These are phyloP conservation scores for Staurois parvus DNA, from an alignment of 2,797 vertebrate genomes.

Conservation along the genomic window DNA sequence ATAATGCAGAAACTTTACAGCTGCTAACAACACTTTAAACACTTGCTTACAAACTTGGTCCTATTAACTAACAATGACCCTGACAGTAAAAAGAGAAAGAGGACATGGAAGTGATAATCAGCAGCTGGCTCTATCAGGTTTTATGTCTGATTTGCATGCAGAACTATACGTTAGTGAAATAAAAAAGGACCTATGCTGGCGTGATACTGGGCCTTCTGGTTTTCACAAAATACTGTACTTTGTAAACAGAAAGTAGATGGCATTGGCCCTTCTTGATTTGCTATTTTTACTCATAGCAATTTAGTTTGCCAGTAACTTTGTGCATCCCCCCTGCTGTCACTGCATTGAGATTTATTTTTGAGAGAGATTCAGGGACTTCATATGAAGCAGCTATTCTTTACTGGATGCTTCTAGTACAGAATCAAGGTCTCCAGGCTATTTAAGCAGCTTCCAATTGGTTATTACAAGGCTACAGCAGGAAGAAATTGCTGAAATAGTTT, in stretches of 20 bases:
- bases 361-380: slow-evolving; percentile 24
- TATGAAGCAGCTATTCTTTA: slow-evolving; percentile 19
- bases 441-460: not conserved
- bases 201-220: slow-evolving; percentile 12
- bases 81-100: not conserved
- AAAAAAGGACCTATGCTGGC: not conserved
- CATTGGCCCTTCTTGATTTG: slow-evolving; percentile 43
- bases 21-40: slow-evolving; percentile 36
- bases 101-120: not conserved
- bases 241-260: slow-evolving; percentile 27
- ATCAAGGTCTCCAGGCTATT: not conserved
- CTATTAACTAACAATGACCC: slow-evolving; percentile 28
- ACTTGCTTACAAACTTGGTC: slow-evolving; percentile 11
- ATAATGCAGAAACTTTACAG: slow-evolving; percentile 52
- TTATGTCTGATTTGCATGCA: not conserved
- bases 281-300: slow-evolving; percentile 60
- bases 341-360: slow-evolving; percentile 41
- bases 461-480: not conserved
- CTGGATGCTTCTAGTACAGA: not conserved
- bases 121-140: not conserved
- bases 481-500: too few relatives aligned
- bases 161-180: not conserved
- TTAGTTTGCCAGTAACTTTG: slow-evolving; percentile 50
- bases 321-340: slow-evolving; percentile 49
- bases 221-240: slow-evolving; percentile 13